A percentile compares a stretch with the other conserved stretches of the same genome.
These are phyloP conservation scores for Laticauda laticaudata DNA, from an alignment of 2,113 vertebrate genomes.

Conservation along the genomic window DNA sequence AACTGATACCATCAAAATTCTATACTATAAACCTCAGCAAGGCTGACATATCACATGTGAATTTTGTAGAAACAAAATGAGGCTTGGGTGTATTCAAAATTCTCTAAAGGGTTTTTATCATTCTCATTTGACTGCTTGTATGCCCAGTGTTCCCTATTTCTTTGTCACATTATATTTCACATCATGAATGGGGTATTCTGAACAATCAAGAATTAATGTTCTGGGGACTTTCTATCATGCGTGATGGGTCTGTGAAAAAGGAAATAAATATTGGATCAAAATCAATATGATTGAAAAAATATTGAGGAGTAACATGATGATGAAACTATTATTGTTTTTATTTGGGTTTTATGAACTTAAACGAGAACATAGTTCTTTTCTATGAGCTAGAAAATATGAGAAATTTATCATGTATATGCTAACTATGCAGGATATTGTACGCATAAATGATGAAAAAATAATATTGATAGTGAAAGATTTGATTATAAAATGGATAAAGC, in stretches of 20 bases:
- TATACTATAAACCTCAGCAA: not conserved
- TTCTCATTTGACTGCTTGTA: not conserved
- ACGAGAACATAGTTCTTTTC: not conserved
- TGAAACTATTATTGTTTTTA: not conserved
- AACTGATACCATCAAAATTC: not conserved
- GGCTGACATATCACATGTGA: not conserved
- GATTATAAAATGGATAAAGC: not conserved
- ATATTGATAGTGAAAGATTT: not conserved
- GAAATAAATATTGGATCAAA: not conserved
- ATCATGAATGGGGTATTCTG: not conserved
- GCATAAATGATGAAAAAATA: not conserved
- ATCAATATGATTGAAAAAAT: not conserved
- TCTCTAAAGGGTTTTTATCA: not conserved
- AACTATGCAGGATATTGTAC: not conserved
- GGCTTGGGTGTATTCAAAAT: not conserved
- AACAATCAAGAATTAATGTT: not conserved
- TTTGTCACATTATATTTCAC: not conserved
- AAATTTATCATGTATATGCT: not conserved
- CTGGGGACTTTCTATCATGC: not conserved
- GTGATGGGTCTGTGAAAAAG: not conserved
- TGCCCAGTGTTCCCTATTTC: not conserved
- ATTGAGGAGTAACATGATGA: not conserved
- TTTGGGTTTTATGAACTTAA: not conserved
- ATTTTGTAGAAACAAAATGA: not conserved
- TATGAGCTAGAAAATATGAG: not conserved